phyloP scores from a whole-genome alignment of 2,888 invertebrate genomes.

The Cephus pygmeus region DNA sequence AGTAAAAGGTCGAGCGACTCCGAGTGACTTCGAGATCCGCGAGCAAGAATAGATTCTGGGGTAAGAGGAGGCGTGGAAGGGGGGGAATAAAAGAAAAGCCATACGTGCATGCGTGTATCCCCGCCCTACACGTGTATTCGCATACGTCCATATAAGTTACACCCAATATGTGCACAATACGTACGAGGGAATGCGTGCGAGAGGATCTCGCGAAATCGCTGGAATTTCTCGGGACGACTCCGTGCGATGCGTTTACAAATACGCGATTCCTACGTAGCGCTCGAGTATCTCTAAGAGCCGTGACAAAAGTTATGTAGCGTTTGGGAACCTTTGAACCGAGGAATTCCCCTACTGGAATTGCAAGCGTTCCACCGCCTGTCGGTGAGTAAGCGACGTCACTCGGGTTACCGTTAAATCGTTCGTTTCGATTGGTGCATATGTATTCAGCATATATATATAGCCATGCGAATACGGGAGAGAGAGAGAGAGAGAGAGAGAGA shows the following conservation, averaged over 20 bases:
- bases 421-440: background rate
- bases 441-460: too few relatives aligned
- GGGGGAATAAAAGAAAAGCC: background rate
- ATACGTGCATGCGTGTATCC: background rate
- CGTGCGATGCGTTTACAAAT: conserved; percentile 8
- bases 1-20: conserved; percentile 16
- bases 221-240: background rate
- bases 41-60: conserved; percentile 5
- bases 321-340: conserved; percentile 10
- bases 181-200: background rate
- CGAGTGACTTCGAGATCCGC: background rate
- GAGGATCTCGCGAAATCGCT: conserved; percentile 5
- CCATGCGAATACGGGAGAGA: background rate
- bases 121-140: background rate
- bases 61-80: background rate
- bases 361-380: background rate
- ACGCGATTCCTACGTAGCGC: background rate
- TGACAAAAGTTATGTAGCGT: background rate
- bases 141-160: background rate
- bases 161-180: background rate
- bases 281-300: background rate
- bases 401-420: background rate
- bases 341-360: background rate
- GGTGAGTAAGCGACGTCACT: background rate
- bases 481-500: background rate